Conservation (phyloP, 2,797 vertebrate species). For the Tangara arthus region DNA sequence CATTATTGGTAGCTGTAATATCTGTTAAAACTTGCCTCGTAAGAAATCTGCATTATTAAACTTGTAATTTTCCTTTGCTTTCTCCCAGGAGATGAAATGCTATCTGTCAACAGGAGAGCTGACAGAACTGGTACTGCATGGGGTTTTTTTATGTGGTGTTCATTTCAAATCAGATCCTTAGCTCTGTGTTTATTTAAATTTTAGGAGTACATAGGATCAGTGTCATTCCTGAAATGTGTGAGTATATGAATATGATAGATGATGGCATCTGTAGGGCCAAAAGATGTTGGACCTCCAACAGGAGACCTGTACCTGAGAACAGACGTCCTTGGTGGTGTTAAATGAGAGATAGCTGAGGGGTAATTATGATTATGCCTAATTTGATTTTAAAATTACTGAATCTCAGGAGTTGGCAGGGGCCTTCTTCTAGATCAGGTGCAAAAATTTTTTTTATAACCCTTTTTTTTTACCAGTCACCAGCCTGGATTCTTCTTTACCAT, state of each 20-base stretch:
- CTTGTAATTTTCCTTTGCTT: background rate
- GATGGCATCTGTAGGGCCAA: background rate
- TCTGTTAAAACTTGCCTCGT: background rate
- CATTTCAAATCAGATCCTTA: background rate
- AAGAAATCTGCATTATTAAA: background rate
- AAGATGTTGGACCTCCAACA: background rate
- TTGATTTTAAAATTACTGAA: background rate
- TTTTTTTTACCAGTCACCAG: background rate
- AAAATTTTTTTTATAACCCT: accelerated
- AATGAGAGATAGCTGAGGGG: background rate
- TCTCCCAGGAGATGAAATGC: background rate
- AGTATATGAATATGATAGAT: background rate
- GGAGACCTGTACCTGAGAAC: background rate
- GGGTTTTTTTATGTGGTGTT: accelerated
- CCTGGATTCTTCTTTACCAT: background rate
- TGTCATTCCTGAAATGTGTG: background rate
- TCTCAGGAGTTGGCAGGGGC: background rate
- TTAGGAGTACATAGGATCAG: background rate
- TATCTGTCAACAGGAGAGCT: background rate
- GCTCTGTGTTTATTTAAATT: background rate
- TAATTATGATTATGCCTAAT: background rate
- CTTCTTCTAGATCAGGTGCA: background rate
- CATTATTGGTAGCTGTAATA: background rate
- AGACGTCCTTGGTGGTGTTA: background rate
- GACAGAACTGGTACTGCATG: background rate